Conservation (phyloP, 2,797 vertebrate species). For the Scarus forsteni region DNA sequence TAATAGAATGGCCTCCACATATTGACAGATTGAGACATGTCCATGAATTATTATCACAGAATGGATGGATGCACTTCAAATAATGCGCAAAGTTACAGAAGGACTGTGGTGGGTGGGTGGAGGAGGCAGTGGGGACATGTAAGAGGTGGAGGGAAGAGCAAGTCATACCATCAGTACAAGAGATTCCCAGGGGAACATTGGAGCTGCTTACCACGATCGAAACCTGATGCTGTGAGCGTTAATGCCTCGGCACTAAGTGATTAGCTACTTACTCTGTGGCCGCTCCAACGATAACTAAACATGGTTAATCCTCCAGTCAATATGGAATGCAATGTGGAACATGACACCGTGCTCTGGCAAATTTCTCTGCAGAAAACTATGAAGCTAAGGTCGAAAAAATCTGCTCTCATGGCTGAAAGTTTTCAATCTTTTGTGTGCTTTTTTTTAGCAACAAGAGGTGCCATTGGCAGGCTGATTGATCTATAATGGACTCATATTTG, state of each 20-base stretch:
- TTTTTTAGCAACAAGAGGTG: conserved; percentile 26
- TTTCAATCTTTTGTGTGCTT: not conserved
- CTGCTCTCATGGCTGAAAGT: conserved; percentile 27
- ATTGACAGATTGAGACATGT: conserved; percentile 48
- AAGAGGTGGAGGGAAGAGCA: conserved; percentile 18
- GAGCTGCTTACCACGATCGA: conserved; percentile 45
- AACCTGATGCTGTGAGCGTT: conserved; percentile 33
- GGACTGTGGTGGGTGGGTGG: not conserved
- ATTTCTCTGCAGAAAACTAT: conserved; percentile 10
- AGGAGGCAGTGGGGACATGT: no score
- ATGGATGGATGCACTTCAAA: conserved; percentile 35
- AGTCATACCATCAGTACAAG: conserved; percentile 21
- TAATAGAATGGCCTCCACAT: conserved; percentile 22
- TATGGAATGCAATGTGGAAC: conserved; percentile 39
- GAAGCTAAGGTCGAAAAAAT: not conserved
- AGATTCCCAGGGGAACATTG: conserved; percentile 43
- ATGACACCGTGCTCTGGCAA: conserved; percentile 8
- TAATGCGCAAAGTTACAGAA: conserved; percentile 21
- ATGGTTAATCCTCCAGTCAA: conserved; percentile 55
- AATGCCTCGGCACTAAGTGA: conserved; percentile 58
- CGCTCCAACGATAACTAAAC: conserved; percentile 56
- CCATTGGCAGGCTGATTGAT: no score
- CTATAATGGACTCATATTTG: no score
- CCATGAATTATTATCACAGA: conserved; percentile 33
- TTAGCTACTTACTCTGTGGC: conserved; percentile 51